Evolutionary conservation across 2,888 invertebrate species (phyloP), one percentile per base, ranked within the genome.

Genomic region (Bembecia ichneumoniformis): DNA sequence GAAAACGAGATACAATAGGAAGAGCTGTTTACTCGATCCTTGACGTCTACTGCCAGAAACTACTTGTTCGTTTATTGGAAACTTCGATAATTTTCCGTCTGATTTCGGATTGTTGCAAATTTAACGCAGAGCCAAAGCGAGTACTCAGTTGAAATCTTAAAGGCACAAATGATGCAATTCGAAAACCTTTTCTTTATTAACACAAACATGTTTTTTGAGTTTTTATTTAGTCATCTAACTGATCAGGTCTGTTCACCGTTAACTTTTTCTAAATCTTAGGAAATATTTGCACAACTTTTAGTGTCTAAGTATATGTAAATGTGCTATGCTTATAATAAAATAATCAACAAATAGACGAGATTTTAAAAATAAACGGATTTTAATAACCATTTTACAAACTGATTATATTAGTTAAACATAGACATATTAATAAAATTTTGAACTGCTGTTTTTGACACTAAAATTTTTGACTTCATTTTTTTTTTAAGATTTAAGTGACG

Each of bases 41-140:
- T 58, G 63, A 52, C 52, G 58, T 52, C 58, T 55, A 54, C 68
- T 68, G 68, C 52, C 64, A 58, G 59, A 72, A 77, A 77, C 71
- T 81, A 78, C 64, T 58, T 54, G 74, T 76, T 76, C 72, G 69
- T 76, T 76, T 69, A 62, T 64, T 57, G 58, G 54, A 55, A 66
- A 68, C 68, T 74, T 71, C 67, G 64, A 75, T 76, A 80, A 76
- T 74, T 79, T 77, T 74, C 75, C 79, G 77, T 72, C 76, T 74
- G 78, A 74, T 75, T 81, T 77, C 60, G 66, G 68, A 77, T 78
- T 76, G 75, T 73, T 76, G 76, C 77, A 77, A 79, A 79, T 78
- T 77, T 68, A 76, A 72, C 73, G 63, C 57, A 53, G 59, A 75
- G 67, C 72, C 74, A 74, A 77, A 76, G 72, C 70, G 62, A 71